A percentile compares a stretch with the other conserved stretches of the same genome.
These are phyloP conservation scores for Galerucella calmariensis DNA, from an alignment of 2,888 invertebrate genomes.

Conservation along the genomic window DNA sequence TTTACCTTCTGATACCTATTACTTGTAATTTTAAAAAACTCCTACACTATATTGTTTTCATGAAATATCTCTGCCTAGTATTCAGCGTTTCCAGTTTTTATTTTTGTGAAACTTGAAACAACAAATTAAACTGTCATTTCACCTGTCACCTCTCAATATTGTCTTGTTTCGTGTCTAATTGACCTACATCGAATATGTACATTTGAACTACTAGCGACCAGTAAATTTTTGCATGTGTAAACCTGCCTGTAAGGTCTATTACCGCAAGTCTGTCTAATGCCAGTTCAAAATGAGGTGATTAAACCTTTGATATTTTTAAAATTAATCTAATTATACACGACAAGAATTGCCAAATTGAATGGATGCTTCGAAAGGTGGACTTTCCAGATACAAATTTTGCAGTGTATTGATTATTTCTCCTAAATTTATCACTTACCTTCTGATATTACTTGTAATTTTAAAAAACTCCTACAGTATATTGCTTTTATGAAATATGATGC, in stretches of 20 bases:
- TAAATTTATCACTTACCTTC: not conserved
- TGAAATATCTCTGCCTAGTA: no score
- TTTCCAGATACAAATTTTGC: not conserved
- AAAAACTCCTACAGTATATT: no score
- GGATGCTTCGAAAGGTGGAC: not conserved
- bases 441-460: not conserved
- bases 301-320: slow-evolving; percentile 6
- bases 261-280: slow-evolving; percentile 16
- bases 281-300: slow-evolving; percentile 13
- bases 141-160: no score
- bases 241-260: not conserved
- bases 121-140: no score
- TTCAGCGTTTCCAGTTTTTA: no score
- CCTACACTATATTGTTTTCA: no score
- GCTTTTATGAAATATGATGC: slow-evolving; percentile 5
- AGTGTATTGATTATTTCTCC: no score
- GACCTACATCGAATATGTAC: no score
- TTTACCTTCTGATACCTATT: not conserved
- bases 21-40: not conserved
- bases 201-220: no score
- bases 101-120: no score
- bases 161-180: no score
- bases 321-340: not conserved
- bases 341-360: not conserved
- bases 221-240: no score